phyloP scores from a whole-genome alignment of 2,888 invertebrate species.

The Lycia hirtaria region DNA sequence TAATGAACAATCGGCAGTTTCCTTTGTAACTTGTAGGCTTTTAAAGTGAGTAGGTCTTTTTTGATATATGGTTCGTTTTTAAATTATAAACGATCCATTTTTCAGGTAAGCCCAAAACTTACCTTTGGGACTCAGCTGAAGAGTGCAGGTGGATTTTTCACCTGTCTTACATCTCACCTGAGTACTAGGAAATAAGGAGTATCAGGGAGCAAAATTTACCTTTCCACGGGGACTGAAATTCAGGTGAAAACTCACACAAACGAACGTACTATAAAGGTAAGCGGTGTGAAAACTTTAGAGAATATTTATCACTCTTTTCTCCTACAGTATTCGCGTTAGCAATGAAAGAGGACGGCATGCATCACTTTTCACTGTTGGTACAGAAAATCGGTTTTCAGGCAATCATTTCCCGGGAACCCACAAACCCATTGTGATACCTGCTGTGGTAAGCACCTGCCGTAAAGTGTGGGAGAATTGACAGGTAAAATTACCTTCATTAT shows the following conservation, averaged over 20 bases:
- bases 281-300: constrained; percentile 3
- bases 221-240: constrained; percentile 60
- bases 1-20: no score
- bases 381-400: background rate
- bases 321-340: background rate
- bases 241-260: constrained; percentile 58
- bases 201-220: constrained; percentile 54
- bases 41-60: no score
- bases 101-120: background rate
- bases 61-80: no score
- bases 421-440: constrained; percentile 9
- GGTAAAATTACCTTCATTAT: constrained; percentile 39
- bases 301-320: constrained; percentile 4
- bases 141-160: constrained; percentile 71
- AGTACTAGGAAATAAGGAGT: constrained; percentile 68
- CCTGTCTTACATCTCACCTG: constrained; percentile 79
- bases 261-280: background rate
- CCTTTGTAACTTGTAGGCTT: no score
- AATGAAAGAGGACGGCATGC: background rate
- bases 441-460: constrained; percentile 19
- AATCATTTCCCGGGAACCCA: background rate
- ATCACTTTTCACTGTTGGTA: background rate
- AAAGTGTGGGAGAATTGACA: constrained; percentile 16
- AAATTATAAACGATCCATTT: background rate
- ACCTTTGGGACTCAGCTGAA: constrained; percentile 30